Base-by-base conservation (phyloP, 2,888 invertebrate genomes). In the Oscheius sp. region DNA sequence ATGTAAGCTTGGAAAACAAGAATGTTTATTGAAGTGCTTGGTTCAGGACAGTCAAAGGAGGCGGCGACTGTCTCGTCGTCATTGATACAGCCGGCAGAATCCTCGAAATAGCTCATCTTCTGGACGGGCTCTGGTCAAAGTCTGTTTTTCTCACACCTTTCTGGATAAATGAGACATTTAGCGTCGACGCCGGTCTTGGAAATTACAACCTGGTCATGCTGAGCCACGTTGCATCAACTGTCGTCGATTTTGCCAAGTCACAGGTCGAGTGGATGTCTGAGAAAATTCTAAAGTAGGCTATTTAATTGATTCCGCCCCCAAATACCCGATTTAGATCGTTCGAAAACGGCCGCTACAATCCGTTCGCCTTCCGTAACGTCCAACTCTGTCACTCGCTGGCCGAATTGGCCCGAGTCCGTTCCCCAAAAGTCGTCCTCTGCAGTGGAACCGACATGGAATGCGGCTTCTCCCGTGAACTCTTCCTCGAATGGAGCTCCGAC, bases 261-360 rank as follows among this genome's bases (percentile, higher is more conserved):
- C 85, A 86, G 62, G 96, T 99, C 83, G 99, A 99, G 91, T 99
- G 98, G 99, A 99, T 99, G 99, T 96, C 96, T 89, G 98, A 99
- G 89, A 98, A 97, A 89, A 91, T 99, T 57, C 96, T 97, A 92
- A 93, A 95, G 77, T 86, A 71, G 35, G 78, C 2, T 13, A 2
- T 58, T 10, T 9, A 65, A 21, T 5, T 21, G 21, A 21, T 21
- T 21, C 21, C 21, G 21, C 21, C 21, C 21, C 21, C 21, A 21
- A 21, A 21, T 37, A 32, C 29, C 11, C 13, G 13, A 42, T 73
- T 66, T 51, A 77, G 78, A 53, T 73, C 87, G 5, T 90, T 90
- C 80, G 90, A 90, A 78, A 84, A 86, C 5, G 88, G 89, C 10
- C 79, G 89, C 0, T 94, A 94, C 0, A 92, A 96, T 91, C 98